Evolutionary conservation across 1,140 invertebrate genomes (phyloP).

Genomic region (Drosophila murphyi): DNA sequence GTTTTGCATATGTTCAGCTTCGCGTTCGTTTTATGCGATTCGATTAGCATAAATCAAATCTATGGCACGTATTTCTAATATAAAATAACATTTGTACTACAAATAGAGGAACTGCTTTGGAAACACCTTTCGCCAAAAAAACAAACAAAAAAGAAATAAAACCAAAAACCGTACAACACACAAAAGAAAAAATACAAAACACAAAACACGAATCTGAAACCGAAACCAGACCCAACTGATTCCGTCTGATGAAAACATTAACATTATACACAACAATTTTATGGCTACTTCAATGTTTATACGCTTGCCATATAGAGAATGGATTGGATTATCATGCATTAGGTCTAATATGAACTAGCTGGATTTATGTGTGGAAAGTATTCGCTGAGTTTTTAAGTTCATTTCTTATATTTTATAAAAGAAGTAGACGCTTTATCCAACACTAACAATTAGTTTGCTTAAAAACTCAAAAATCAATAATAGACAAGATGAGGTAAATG

Average conservation of each 20-base stretch:
- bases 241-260: constrained; percentile 76
- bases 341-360: no score
- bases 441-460: no score
- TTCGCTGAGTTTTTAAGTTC: no score
- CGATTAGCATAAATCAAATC: constrained; percentile 78
- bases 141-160: constrained; percentile 33
- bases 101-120: constrained; percentile 61
- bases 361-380: no score
- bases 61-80: constrained; percentile 37
- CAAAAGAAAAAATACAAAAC: constrained; percentile 31
- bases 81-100: constrained; percentile 65
- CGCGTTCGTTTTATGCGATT: constrained; percentile 52
- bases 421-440: no score
- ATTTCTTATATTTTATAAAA: no score
- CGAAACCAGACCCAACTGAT: constrained; percentile 50
- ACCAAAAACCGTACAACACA: constrained; percentile 44
- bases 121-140: constrained; percentile 74
- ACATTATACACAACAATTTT: constrained; percentile 69
- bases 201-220: constrained; percentile 53
- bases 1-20: constrained; percentile 70
- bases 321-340: neutral
- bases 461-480: no score
- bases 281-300: constrained; percentile 75
- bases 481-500: no score
- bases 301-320: neutral